Evolutionary conservation across 2,888 invertebrate species (phyloP), one percentile per base, ranked within the genome.

Genomic region (Chymomyza procnemis): DNA sequence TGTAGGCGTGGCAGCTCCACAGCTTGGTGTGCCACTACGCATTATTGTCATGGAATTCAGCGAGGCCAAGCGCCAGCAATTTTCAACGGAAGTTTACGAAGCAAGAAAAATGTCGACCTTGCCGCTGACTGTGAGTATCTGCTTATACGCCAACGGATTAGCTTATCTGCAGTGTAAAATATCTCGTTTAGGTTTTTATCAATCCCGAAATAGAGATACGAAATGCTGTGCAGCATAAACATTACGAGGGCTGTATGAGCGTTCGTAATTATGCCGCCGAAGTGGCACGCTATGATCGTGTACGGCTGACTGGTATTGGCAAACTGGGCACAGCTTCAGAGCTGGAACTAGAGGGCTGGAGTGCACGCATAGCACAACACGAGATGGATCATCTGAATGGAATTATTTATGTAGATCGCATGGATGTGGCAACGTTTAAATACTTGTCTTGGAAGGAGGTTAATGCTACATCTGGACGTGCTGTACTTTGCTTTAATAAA

Each of bases 331-430:
- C 79, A 1, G 74, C 89, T 12, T 88, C 91, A 58, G 88, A 90
- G 14, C 88, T 93, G 78, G 88, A 90, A 21, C 93, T 93, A 46
- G 92, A 91, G 61, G 94, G 94, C 48, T 96, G 95, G 95, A 88
- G 93, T 22, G 95, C 96, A 0, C 92, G 96, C 80, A 94, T 96
- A 80, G 93, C 93, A 0, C 96, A 96, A 87, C 96, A 96, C 88
- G 96, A 96, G 91, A 92, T 95, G 88, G 96, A 96, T 80, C 96
- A 96, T 88, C 90, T 96, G 14, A 92, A 94, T 78, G 96, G 96
- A 1, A 93, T 92, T 80, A 78, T 95, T 2, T 96, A 93, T 85
- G 93, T 94, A 0, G 96, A 96, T 81, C 91, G 92, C 8, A 96
- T 96, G 96, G 93, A 95, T 75, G 88, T 92, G 46, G 92, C 92